Conservation (phyloP, 2,113 vertebrate species). For the Lota lota region DNA sequence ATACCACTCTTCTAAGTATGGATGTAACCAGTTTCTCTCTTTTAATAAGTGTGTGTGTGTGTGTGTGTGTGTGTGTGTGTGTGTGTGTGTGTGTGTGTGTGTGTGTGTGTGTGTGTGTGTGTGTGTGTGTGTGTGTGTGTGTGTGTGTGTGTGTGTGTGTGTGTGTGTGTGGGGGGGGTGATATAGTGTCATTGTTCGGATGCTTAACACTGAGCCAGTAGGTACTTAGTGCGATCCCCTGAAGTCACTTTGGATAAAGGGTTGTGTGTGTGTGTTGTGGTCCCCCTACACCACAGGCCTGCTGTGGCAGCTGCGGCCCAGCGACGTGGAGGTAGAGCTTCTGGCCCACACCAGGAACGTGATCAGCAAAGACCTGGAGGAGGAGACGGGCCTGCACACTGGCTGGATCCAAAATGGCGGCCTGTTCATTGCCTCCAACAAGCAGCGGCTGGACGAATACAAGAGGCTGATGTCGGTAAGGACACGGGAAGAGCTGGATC, state of each 20-base stretch:
- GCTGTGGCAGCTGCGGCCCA: slow-evolving; percentile 95
- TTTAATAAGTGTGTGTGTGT: slow-evolving; percentile 2
- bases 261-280: background rate
- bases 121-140: background rate
- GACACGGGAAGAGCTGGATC: background rate
- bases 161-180: background rate
- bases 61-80: slow-evolving; percentile 12
- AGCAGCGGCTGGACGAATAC: slow-evolving; percentile 93
- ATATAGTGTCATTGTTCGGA: no score
- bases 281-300: slow-evolving; percentile 72
- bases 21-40: slow-evolving; percentile 43
- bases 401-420: slow-evolving; percentile 97
- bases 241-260: no score
- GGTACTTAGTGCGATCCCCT: no score
- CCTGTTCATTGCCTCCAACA: slow-evolving; percentile 95
- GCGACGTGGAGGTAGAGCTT: slow-evolving; percentile 93
- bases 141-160: background rate
- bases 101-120: no score
- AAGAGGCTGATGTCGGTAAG: slow-evolving; percentile 97
- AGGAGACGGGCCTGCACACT: slow-evolving; percentile 89
- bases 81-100: slow-evolving; percentile 6
- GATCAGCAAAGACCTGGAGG: slow-evolving; percentile 84
- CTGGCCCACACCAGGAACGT: slow-evolving; percentile 86
- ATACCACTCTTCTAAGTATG: no score
- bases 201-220: no score